Percentiles rank a stretch among this genome's conserved stretches.
Conservation (phyloP, 2,888 invertebrate species). For the Glaucopsyche alexis region DNA sequence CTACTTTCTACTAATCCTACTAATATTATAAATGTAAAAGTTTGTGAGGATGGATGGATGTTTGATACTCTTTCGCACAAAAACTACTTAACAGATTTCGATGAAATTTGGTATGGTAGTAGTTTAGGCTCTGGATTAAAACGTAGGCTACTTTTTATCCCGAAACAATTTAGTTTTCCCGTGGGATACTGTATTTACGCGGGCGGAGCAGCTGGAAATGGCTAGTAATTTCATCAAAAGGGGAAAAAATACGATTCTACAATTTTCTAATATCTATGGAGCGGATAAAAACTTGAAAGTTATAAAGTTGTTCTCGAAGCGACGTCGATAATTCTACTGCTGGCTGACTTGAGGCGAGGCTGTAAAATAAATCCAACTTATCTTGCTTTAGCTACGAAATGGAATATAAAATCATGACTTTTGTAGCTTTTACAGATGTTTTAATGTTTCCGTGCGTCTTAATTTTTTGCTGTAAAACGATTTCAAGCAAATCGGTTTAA, state of each 20-base stretch:
- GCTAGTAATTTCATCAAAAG: neutral
- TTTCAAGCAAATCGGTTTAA: neutral
- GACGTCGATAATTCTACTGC: constrained; percentile 7
- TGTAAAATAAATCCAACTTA: constrained; percentile 20
- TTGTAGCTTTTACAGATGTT: neutral
- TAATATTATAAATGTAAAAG: too few relatives aligned
- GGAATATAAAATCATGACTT: neutral
- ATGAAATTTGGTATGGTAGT: too few relatives aligned
- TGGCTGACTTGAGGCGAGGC: neutral
- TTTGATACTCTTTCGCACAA: too few relatives aligned
- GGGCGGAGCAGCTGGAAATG: too few relatives aligned
- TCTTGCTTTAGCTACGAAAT: neutral
- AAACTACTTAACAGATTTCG: too few relatives aligned
- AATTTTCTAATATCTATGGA: neutral
- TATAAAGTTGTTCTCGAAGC: neutral
- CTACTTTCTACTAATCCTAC: too few relatives aligned
- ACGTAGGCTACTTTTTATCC: too few relatives aligned
- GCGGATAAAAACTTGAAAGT: neutral
- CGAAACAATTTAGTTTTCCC: too few relatives aligned
- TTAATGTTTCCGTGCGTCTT: neutral
- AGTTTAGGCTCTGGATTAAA: too few relatives aligned
- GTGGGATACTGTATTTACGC: too few relatives aligned
- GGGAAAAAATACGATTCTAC: neutral
- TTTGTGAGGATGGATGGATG: too few relatives aligned
- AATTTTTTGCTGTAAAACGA: neutral